Percentiles rank a stretch among this genome's conserved stretches.
Evolutionary conservation across 2,888 invertebrate genomes (phyloP).

Genomic region (Epinotia demarniana): DNA sequence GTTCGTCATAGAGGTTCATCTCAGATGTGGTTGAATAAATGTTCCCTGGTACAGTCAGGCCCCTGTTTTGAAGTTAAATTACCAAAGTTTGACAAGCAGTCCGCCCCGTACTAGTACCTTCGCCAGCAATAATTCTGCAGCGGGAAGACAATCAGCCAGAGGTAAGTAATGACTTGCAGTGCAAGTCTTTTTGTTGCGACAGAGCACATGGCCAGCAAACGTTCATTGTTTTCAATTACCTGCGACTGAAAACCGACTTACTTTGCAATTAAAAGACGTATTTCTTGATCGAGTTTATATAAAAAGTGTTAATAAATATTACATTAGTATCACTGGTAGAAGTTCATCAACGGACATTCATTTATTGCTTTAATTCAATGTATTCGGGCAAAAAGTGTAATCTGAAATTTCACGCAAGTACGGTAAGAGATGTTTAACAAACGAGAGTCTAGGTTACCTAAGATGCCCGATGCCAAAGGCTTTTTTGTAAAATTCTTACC

Average conservation of each 20-base stretch:
- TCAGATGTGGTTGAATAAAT: conserved; percentile 68
- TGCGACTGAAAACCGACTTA: conserved; percentile 8
- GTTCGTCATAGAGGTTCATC: conserved; percentile 64
- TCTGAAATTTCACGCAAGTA: too few species aligned
- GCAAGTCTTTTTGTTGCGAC: conserved; percentile 40
- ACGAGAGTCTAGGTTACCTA: too few species aligned
- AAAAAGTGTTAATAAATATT: neutral
- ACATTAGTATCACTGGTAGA: neutral
- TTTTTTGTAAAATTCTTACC: too few species aligned
- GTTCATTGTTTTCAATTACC: conserved; percentile 32
- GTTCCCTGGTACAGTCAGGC: conserved; percentile 70
- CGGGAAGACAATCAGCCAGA: conserved; percentile 68
- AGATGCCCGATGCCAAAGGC: too few species aligned
- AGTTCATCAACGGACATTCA: neutral
- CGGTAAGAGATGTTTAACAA: too few species aligned
- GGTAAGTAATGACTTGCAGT: conserved; percentile 55
- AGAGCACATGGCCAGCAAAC: conserved; percentile 19
- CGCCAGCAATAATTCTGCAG: conserved; percentile 79
- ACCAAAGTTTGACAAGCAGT: conserved; percentile 83
- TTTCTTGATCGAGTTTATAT: neutral
- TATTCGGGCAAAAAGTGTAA: too few species aligned
- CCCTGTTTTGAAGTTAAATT: conserved; percentile 83
- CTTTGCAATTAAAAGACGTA: conserved; percentile 14
- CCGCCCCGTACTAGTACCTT: conserved; percentile 66
- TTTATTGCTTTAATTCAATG: neutral